Evolutionary conservation across 2,888 invertebrate species (phyloP), one percentile per base, ranked within the genome.

Genomic region (Lasioglossum malachurum): DNA sequence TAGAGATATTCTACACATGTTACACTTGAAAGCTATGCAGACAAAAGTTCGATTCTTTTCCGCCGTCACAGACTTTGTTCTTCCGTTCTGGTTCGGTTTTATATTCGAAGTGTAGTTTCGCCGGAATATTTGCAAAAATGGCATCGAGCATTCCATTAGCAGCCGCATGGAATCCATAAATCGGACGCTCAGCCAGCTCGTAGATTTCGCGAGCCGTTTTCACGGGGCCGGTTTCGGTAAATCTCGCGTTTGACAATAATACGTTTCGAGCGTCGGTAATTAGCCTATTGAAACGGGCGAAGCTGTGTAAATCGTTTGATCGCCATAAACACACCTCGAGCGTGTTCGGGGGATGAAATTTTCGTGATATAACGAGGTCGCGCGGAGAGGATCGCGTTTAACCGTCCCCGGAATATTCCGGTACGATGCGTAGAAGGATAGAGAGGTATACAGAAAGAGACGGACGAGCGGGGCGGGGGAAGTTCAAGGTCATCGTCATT

Each of bases 401-500:
- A 31, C 64, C 31, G 64, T 49, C 46, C 23, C 19, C 7, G 19
- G 27, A 27, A 41, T 73, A 69, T 64, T 27, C 4, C 2, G 44
- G 41, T 38, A 4, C 14, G 27, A 7, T 41, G 44, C 14, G 35
- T 64, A 3, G n/a, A 53, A 35, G n/a, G 31, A 78, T n/a, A 69
- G 60, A 53, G 16, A 16, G 31, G 31, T n/a, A 27, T 27, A 57
- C n/a, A 49, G n/a, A 41, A 46, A 16, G 31, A 73, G 27, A 7
- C 7, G 14, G 31, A 31, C 16, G 16, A 64, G 4, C 53, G 44
- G 12, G 44, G 53, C 38, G 67, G 35, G 12, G 31, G 49, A 79
- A 80, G 80, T 75, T 86, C 81, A 86, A 81, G 81, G 81, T 69
- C 78, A 38, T 49, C n/a, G 69, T 78, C 35, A 75, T 75, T 72